Base-by-base conservation (phyloP, 2,113 vertebrate species). In the Muscicapa adusta region DNA sequence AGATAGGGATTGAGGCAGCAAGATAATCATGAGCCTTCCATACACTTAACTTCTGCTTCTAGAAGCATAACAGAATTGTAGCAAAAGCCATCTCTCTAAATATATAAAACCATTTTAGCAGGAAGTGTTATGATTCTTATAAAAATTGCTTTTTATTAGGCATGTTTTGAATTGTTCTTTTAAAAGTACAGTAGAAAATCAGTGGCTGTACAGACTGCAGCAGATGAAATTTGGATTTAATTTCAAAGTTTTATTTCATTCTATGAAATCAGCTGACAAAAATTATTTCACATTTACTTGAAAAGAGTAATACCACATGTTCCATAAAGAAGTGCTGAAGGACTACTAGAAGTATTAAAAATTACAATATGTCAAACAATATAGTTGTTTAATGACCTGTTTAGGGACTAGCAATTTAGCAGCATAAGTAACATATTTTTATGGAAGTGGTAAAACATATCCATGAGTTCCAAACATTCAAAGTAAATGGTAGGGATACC, bases 1-100 rank as follows among this genome's bases (percentile, higher is more conserved):
- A 42, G 31, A 53, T 54, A 65, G 19, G 10, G 3, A 14, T 26
- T 1, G 3, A 38, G 6, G 3, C 0, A 1, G 6, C 14, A 54
- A 77, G 33, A 36, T 13, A 62, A 31, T 58, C 2, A 50, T 2
- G 4, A 31, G 8, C 51, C 18, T 82, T 72, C 26, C 18, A 68
- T 29, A 40, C 10, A 17, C 19, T 66, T 73, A 84, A 42, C 24
- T 62, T 78, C 51, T 91, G 16, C 18, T 77, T 86, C 24, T 67
- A 60, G n/a, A 89, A 67, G 2, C 8, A 18, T 34, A 63, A 50
- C 5, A 47, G 22, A 40, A 62, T 45, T 62, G 8, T 34, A 70
- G 6, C 5, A 56, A 5, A 50, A 82, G 24, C 17, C 2, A 2
- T 42, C 19, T 61, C 58, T 91, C 23, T 43, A 24, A 80, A 67